Conservation (phyloP, 2,797 vertebrate species). For the Aldrovandia affinis region DNA sequence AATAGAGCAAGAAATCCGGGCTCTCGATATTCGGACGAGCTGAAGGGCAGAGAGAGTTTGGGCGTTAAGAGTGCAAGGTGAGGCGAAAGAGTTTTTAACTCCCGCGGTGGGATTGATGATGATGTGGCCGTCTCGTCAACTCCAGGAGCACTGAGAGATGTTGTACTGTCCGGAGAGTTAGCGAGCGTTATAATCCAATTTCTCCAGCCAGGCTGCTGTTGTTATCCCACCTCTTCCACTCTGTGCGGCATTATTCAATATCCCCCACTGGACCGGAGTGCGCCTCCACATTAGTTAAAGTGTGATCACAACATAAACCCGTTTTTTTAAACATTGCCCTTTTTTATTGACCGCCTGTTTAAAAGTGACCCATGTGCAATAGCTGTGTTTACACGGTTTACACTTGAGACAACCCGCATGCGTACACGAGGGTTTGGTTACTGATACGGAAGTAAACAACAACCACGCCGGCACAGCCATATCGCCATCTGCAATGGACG, state of each 20-base stretch:
- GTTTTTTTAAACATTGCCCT: no score
- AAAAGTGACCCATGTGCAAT: no score
- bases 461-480: no score
- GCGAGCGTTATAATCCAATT: constrained; percentile 15
- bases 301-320: not conserved
- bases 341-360: no score
- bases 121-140: not conserved
- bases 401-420: no score
- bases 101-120: not conserved
- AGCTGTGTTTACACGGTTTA: no score
- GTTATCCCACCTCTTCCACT: not conserved
- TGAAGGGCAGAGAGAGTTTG: not conserved
- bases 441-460: no score
- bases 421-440: no score
- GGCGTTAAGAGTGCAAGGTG: not conserved
- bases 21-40: not conserved
- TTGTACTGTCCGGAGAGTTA: not conserved
- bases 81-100: not conserved
- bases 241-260: not conserved
- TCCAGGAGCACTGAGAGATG: not conserved
- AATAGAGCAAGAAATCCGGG: constrained; percentile 19
- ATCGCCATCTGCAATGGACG: no score
- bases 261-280: not conserved
- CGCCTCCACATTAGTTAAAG: not conserved
- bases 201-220: constrained; percentile 1